phyloP scores from a whole-genome alignment of 2,113 vertebrate genomes.

The Narcine bancroftii region DNA sequence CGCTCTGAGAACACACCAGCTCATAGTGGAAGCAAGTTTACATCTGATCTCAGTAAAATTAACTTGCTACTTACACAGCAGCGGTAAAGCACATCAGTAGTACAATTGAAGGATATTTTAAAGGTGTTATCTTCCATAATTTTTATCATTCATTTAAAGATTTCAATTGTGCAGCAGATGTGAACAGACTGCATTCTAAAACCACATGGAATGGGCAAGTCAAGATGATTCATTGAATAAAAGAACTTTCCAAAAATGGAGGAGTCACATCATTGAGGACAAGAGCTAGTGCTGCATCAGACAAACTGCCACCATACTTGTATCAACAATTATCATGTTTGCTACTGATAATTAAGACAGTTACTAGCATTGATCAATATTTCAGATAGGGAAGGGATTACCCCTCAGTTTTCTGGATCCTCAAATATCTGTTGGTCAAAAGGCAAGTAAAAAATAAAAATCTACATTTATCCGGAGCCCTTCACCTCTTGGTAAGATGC shows the following conservation, averaged over 20 bases:
- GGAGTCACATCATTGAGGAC: not conserved
- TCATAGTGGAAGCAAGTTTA: too few relatives aligned
- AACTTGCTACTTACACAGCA: not conserved
- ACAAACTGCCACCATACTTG: not conserved
- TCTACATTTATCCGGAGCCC: not conserved
- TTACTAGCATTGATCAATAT: not conserved
- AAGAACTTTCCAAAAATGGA: not conserved
- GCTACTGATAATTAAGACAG: not conserved
- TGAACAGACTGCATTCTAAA: not conserved
- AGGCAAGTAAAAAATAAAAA: not conserved
- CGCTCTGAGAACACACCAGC: too few relatives aligned
- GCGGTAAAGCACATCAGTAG: not conserved
- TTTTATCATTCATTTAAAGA: not conserved
- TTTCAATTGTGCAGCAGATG: not conserved
- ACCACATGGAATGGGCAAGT: not conserved
- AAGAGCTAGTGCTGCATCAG: not conserved
- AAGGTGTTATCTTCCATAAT: not conserved
- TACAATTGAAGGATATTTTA: too few relatives aligned
- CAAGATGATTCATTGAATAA: not conserved
- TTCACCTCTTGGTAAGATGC: not conserved
- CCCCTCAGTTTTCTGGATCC: not conserved
- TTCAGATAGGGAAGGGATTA: not conserved
- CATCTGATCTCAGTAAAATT: not conserved
- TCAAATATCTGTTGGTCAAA: not conserved
- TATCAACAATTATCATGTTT: not conserved